Conservation (phyloP, 2,797 vertebrate species). For the Bradypus variegatus region DNA sequence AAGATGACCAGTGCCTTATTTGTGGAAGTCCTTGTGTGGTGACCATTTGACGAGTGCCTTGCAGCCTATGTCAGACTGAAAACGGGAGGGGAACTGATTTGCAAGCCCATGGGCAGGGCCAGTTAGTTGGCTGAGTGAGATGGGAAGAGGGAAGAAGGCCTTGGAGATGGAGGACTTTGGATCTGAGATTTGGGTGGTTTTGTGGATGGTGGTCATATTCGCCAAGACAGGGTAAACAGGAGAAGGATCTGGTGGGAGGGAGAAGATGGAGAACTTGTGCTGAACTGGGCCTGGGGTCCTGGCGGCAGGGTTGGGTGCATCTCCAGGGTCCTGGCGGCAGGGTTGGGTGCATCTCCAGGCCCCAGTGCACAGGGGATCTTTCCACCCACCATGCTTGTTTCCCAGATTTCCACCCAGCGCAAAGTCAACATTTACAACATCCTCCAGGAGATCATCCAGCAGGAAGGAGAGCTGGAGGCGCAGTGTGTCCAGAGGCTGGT, state of each 20-base stretch:
- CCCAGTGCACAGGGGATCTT: accelerated
- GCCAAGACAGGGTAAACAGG: accelerated
- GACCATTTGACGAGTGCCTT: not conserved
- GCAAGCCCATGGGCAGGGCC: not conserved
- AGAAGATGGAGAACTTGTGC: accelerated
- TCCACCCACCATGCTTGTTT: accelerated
- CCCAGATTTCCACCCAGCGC: constrained; percentile 53
- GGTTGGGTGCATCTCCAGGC: accelerated
- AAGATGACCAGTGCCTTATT: not conserved
- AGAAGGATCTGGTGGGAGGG: not conserved
- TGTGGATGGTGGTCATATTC: accelerated
- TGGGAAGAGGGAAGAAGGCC: not conserved
- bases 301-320: not conserved
- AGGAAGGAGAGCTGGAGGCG: constrained; percentile 62
- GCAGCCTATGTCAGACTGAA: not conserved
- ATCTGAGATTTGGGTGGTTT: not conserved
- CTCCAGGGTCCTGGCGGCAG: too few species aligned
- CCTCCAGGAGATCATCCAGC: constrained; percentile 59
- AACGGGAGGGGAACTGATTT: not conserved
- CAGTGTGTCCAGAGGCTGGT: constrained; percentile 47
- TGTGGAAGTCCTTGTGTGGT: not conserved
- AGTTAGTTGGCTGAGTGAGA: not conserved
- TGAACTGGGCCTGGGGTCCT: too few species aligned
- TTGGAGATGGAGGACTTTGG: too few species aligned
- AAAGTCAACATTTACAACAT: constrained; percentile 56